Evolutionary conservation across 2,888 invertebrate species (phyloP).

Genomic region (Luperina nickerlii): DNA sequence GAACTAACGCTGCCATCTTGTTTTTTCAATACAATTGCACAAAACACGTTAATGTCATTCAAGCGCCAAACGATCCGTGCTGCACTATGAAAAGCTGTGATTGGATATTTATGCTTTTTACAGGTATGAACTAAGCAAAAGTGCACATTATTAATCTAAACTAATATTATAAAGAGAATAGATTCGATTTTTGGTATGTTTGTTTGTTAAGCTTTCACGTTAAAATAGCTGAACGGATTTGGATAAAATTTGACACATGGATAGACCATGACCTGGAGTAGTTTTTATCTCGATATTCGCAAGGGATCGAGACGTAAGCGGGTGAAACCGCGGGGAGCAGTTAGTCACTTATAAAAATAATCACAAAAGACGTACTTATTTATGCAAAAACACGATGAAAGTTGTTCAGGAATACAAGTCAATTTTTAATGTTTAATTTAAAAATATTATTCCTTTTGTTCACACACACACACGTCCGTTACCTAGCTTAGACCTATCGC

Average conservation of each 20-base stretch:
- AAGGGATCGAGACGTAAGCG: too few species aligned
- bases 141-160: neutral
- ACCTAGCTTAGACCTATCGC: constrained; percentile 29
- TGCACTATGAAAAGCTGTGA: neutral
- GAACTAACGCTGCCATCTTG: too few species aligned
- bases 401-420: constrained; percentile 43
- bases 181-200: too few species aligned
- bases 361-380: constrained; percentile 22
- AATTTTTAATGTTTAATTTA: constrained; percentile 52
- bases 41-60: neutral
- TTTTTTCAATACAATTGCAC: neutral
- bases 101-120: neutral
- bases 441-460: constrained; percentile 54
- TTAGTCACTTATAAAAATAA: neutral
- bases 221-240: too few species aligned
- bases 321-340: too few species aligned
- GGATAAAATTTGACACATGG: too few species aligned
- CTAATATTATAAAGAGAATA: too few species aligned
- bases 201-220: too few species aligned
- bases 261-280: too few species aligned
- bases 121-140: neutral
- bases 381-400: constrained; percentile 30
- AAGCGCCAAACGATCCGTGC: neutral
- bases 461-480: constrained; percentile 47
- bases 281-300: too few species aligned